A percentile compares a stretch with the other conserved stretches of the same genome.
These are phyloP conservation scores for Ellobium chinense DNA, from an alignment of 2,888 invertebrate species.

Conservation along the genomic window DNA sequence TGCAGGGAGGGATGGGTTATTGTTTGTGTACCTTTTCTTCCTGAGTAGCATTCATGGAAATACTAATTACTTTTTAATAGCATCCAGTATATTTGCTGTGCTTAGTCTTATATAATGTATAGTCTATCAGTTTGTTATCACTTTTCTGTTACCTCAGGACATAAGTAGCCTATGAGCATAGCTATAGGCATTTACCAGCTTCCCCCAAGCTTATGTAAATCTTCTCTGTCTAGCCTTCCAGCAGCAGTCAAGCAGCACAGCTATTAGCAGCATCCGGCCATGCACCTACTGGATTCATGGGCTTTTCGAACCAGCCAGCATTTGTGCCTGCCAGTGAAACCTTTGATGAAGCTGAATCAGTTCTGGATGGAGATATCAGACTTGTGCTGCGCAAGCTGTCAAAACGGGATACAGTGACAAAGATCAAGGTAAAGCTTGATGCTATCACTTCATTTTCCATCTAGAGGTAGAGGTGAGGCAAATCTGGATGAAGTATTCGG, in stretches of 20 bases:
- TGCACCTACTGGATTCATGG: slow-evolving; percentile 83
- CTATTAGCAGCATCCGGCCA: slow-evolving; percentile 82
- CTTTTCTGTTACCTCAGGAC: too few relatives aligned
- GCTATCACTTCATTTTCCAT: background rate
- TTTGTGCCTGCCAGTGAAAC: slow-evolving; percentile 82
- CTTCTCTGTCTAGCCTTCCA: slow-evolving; percentile 76
- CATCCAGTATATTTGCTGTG: too few relatives aligned
- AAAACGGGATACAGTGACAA: slow-evolving; percentile 94
- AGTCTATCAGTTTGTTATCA: too few relatives aligned
- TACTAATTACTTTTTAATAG: too few relatives aligned
- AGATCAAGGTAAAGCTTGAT: slow-evolving; percentile 85
- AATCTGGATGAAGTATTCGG: too few relatives aligned
- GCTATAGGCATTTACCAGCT: too few relatives aligned
- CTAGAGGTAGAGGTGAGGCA: background rate
- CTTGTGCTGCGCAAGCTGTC: slow-evolving; percentile 91
- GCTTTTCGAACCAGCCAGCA: slow-evolving; percentile 82
- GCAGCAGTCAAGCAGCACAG: slow-evolving; percentile 93
- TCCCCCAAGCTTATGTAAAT: too few relatives aligned
- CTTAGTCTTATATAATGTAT: too few relatives aligned
- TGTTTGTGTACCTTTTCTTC: too few relatives aligned
- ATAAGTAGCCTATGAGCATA: too few relatives aligned
- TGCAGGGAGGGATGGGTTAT: too few relatives aligned
- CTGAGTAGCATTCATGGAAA: too few relatives aligned
- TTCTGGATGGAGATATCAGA: slow-evolving; percentile 86
- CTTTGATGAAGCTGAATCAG: slow-evolving; percentile 82